Evolutionary conservation across 2,888 invertebrate genomes (phyloP).

Genomic region (Pogonocherus hispidulus): DNA sequence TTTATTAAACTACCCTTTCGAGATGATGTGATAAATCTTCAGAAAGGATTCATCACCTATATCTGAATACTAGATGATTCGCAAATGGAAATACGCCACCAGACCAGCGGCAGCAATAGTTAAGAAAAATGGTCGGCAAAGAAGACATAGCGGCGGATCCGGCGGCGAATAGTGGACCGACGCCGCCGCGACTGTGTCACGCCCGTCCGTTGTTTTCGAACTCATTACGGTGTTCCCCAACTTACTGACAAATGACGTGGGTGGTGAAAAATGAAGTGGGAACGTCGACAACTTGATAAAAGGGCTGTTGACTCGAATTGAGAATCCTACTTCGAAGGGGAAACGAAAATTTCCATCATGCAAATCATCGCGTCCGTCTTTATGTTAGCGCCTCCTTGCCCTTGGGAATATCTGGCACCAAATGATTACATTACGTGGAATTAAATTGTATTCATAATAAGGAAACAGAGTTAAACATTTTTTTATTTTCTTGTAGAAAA

Average conservation of each 20-base stretch:
- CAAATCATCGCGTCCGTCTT: slow-evolving; percentile 42
- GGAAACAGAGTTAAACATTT: too few relatives aligned
- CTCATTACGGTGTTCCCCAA: slow-evolving; percentile 68
- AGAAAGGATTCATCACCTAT: too few relatives aligned
- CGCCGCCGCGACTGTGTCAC: slow-evolving; percentile 57
- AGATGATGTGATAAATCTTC: too few relatives aligned
- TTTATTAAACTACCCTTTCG: too few relatives aligned
- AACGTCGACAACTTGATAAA: slow-evolving; percentile 68
- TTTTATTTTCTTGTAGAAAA: slow-evolving; percentile 1
- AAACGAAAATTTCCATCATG: slow-evolving; percentile 43
- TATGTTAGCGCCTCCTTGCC: slow-evolving; percentile 1
- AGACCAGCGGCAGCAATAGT: slow-evolving; percentile 45
- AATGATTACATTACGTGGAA: background rate
- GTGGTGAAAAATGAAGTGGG: slow-evolving; percentile 69
- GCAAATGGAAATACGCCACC: slow-evolving; percentile 12
- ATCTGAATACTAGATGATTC: too few relatives aligned
- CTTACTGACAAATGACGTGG: slow-evolving; percentile 69
- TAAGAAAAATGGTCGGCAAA: slow-evolving; percentile 55
- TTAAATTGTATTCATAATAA: slow-evolving; percentile 64
- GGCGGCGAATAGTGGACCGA: slow-evolving; percentile 38
- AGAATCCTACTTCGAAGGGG: slow-evolving; percentile 56
- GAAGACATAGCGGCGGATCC: slow-evolving; percentile 46
- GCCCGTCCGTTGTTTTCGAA: slow-evolving; percentile 69
- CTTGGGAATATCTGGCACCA: slow-evolving; percentile 29
- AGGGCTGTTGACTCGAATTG: slow-evolving; percentile 66